A percentile compares a stretch with the other conserved stretches of the same genome.
phyloP scores from a whole-genome alignment of 1,140 invertebrate genomes.

The Trypoxylus dichotomus region DNA sequence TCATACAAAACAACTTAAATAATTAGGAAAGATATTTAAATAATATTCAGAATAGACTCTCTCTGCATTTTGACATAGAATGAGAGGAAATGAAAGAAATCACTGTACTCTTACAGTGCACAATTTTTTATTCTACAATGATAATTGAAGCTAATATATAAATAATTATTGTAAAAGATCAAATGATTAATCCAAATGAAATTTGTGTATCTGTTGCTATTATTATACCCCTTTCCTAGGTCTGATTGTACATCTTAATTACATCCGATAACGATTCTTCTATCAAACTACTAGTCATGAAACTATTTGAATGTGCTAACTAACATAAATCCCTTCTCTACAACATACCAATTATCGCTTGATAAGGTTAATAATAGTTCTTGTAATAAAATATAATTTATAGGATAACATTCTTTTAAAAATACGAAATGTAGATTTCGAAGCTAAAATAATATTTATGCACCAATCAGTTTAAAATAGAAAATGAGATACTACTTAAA shows the following conservation, averaged over 20 bases:
- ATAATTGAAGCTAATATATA: neutral
- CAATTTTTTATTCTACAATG: slow-evolving; percentile 17
- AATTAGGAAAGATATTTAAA: neutral
- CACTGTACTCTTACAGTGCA: neutral
- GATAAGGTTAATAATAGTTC: neutral
- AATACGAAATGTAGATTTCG: neutral
- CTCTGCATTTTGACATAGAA: neutral
- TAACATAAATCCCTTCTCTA: neutral
- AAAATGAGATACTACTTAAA: neutral
- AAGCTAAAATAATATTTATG: neutral
- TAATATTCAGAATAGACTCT: neutral
- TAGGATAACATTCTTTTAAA: neutral
- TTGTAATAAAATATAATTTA: neutral
- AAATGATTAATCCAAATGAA: neutral
- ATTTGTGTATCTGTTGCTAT: neutral
- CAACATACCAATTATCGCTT: neutral
- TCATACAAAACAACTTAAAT: neutral
- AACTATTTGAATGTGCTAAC: neutral
- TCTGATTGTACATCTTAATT: slow-evolving; percentile 7
- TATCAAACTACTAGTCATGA: neutral
- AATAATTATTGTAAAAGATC: neutral
- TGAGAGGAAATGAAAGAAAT: too few species aligned
- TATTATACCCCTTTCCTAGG: neutral
- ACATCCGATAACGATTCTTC: neutral
- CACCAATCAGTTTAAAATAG: neutral